Evolutionary conservation across 2,888 invertebrate genomes (phyloP).

Genomic region (Embidobia sp.): DNA sequence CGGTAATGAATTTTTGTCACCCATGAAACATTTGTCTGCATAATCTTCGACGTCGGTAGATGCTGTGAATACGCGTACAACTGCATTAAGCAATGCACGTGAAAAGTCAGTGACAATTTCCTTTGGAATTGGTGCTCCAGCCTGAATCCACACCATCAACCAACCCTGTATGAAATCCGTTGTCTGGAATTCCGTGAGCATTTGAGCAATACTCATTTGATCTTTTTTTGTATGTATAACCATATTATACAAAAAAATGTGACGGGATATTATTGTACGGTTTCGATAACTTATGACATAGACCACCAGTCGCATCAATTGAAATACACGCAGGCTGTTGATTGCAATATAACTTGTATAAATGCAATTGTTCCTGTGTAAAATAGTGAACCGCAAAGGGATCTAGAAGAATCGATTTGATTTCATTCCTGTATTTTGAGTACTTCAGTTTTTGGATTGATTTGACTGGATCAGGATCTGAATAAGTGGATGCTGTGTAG

Average conservation of each 20-base stretch:
- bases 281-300: too few species aligned
- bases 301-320: too few species aligned
- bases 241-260: too few species aligned
- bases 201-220: too few species aligned
- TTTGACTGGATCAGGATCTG: slow-evolving; percentile 33
- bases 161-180: too few species aligned
- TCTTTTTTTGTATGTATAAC: too few species aligned
- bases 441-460: slow-evolving; percentile 36
- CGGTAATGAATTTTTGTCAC: slow-evolving; percentile 8
- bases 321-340: too few species aligned
- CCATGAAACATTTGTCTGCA: slow-evolving; percentile 33
- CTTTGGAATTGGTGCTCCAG: slow-evolving; percentile 61
- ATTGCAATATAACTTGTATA: slow-evolving; percentile 15
- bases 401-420: background rate
- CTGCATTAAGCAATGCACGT: slow-evolving; percentile 62
- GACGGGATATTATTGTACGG: too few species aligned
- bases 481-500: background rate
- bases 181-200: too few species aligned
- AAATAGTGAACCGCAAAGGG: slow-evolving; percentile 61
- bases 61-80: slow-evolving; percentile 43
- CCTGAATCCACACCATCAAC: too few species aligned
- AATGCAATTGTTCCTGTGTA: slow-evolving; percentile 52
- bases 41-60: slow-evolving; percentile 61
- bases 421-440: slow-evolving; percentile 12
- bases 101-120: slow-evolving; percentile 65